Conservation (phyloP, 2,888 invertebrate genomes). For the Myopa tessellatipennis region DNA sequence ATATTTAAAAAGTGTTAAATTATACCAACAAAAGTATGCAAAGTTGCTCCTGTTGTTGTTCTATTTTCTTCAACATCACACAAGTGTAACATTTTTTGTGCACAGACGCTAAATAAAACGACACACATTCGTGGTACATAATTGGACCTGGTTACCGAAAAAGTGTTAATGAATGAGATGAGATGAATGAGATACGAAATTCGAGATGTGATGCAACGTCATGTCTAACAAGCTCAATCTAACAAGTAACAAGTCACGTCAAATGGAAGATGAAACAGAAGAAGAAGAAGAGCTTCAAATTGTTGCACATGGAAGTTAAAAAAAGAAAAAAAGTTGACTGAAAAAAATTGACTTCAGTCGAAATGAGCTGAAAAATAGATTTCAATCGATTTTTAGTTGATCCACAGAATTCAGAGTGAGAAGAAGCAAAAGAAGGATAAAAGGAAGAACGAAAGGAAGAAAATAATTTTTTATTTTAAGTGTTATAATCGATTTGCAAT, state of each 20-base stretch:
- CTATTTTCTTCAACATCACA: too few relatives aligned
- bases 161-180: constrained; percentile 55
- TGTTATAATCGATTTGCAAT: background rate
- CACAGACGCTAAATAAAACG: constrained; percentile 51
- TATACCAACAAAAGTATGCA: too few relatives aligned
- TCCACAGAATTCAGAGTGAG: constrained; percentile 37
- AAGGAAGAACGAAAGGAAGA: too few relatives aligned
- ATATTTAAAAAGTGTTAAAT: constrained; percentile 4
- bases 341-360: too few relatives aligned
- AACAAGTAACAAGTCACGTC: background rate
- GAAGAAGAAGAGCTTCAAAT: too few relatives aligned
- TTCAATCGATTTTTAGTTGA: constrained; percentile 30
- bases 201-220: background rate
- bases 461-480: background rate
- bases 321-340: background rate
- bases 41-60: too few relatives aligned
- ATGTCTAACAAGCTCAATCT: background rate
- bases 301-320: background rate
- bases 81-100: constrained; percentile 36
- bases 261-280: background rate
- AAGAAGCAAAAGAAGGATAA: constrained; percentile 18
- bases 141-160: constrained; percentile 58
- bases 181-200: constrained; percentile 13
- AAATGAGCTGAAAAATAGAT: background rate
- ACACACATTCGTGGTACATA: constrained; percentile 54